phyloP scores from a whole-genome alignment of 2,797 vertebrate species.

The Myotis pilosus region DNA sequence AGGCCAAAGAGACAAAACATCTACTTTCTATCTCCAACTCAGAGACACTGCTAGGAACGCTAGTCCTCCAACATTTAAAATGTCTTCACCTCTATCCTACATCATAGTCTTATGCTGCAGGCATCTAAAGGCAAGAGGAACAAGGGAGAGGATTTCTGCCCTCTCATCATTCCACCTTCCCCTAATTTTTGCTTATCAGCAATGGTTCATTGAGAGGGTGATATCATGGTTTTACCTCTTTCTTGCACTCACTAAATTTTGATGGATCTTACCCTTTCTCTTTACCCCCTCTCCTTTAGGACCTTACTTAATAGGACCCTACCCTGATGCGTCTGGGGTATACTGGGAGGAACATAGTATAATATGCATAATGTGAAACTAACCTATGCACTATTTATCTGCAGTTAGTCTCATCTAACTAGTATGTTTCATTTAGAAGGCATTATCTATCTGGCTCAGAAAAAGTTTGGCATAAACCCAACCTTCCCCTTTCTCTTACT shows the following conservation, averaged over 20 bases:
- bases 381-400: not conserved
- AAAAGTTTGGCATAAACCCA: not conserved
- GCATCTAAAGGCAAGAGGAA: not conserved
- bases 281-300: not conserved
- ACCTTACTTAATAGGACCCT: not conserved
- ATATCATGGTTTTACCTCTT: not conserved
- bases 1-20: not conserved
- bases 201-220: not conserved
- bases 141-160: not conserved
- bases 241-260: not conserved
- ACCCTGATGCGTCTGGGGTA: not conserved
- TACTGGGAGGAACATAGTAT: not conserved
- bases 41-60: not conserved
- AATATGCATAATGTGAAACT: not conserved
- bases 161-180: not conserved
- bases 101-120: not conserved
- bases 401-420: not conserved
- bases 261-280: not conserved
- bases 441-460: not conserved
- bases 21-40: not conserved
- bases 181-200: not conserved
- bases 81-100: not conserved
- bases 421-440: conserved; percentile 20
- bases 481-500: not conserved
- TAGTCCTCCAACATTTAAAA: not conserved